phyloP scores from a whole-genome alignment of 2,797 vertebrate genomes.

The Eptatretus atami region DNA sequence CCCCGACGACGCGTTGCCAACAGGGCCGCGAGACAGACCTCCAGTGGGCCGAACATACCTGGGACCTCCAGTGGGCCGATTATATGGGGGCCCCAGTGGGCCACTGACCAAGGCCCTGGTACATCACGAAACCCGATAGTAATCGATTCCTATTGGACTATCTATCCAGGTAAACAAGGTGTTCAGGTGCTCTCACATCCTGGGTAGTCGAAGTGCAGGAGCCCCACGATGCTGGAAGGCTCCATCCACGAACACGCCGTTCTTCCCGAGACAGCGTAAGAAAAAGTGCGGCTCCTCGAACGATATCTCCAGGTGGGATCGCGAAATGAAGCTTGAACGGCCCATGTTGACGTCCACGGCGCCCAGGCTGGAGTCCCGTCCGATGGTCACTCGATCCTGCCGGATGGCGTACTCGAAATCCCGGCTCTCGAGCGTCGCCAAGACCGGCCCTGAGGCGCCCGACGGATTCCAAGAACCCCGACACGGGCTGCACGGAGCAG shows the following conservation, averaged over 20 bases:
- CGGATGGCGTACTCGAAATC: constrained; percentile 93
- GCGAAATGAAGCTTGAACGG: constrained; percentile 76
- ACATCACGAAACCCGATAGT: too few relatives aligned
- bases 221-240: constrained; percentile 77
- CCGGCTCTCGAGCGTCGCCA: constrained; percentile 68
- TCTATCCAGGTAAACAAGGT: too few relatives aligned
- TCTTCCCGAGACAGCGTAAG: constrained; percentile 73
- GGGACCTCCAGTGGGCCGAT: too few relatives aligned
- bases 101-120: too few relatives aligned
- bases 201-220: constrained; percentile 43
- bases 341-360: constrained; percentile 92
- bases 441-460: constrained; percentile 17
- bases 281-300: constrained; percentile 54
- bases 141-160: too few relatives aligned
- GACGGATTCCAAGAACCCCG: constrained; percentile 12
- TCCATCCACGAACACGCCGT: constrained; percentile 87
- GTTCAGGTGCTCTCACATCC: constrained; percentile 32
- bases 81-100: too few relatives aligned
- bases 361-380: constrained; percentile 81
- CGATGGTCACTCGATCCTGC: constrained; percentile 57
- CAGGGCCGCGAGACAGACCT: too few relatives aligned
- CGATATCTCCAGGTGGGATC: constrained; percentile 57
- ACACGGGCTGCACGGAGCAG: constrained; percentile 45
- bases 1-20: too few relatives aligned
- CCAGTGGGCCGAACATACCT: too few relatives aligned